These are phyloP conservation scores for Tangara arthus DNA, from an alignment of 2,797 vertebrate genomes.

Conservation along the genomic window DNA sequence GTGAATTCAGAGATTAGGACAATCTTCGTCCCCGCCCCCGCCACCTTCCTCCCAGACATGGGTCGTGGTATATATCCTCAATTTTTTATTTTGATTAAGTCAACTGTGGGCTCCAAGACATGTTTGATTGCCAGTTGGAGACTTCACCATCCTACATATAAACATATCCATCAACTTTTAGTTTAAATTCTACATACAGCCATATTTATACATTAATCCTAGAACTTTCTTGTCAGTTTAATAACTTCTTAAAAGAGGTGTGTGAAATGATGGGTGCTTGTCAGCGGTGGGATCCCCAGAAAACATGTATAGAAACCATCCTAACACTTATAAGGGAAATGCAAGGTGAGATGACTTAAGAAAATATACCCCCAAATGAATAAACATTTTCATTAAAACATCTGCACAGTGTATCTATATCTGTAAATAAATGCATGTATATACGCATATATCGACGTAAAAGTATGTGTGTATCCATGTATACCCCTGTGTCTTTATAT, in stretches of 20 bases:
- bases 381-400: neutral
- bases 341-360: neutral
- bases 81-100: neutral
- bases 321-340: neutral
- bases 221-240: neutral
- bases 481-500: neutral
- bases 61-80: neutral
- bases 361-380: neutral
- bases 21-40: accelerated
- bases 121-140: neutral
- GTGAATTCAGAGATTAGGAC: neutral
- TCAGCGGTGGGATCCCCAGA: neutral
- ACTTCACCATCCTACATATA: neutral
- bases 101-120: neutral
- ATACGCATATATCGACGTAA: neutral
- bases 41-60: accelerated
- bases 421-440: neutral
- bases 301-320: neutral
- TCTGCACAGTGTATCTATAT: accelerated
- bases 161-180: neutral
- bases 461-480: neutral
- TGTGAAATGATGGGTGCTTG: neutral
- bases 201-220: neutral
- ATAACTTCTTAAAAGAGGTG: neutral
- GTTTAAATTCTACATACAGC: neutral